These are phyloP conservation scores for Notolepis coatsorum DNA, from an alignment of 2,797 vertebrate species.

Conservation along the genomic window DNA sequence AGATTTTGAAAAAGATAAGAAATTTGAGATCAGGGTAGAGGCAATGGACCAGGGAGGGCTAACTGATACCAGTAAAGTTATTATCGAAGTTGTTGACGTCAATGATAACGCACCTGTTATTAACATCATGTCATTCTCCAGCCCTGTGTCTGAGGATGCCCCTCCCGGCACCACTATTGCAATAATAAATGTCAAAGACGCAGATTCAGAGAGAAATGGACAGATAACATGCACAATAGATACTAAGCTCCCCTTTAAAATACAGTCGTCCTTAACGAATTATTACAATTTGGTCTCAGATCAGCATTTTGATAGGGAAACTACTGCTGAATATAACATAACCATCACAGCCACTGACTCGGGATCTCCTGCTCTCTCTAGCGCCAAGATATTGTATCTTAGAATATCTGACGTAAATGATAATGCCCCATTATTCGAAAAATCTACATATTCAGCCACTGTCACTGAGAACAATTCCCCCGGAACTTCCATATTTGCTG, in stretches of 20 bases:
- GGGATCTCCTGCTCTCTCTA: conserved; percentile 67
- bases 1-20: conserved; percentile 33
- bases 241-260: conserved; percentile 55
- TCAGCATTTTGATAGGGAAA: conserved; percentile 68
- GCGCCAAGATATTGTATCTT: conserved; percentile 59
- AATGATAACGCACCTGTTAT: too few relatives aligned
- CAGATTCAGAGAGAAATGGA: too few relatives aligned
- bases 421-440: conserved; percentile 66
- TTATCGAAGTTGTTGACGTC: too few relatives aligned
- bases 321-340: conserved; percentile 70
- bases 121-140: conserved; percentile 36
- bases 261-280: conserved; percentile 65
- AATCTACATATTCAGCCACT: conserved; percentile 56
- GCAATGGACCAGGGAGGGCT: conserved; percentile 35
- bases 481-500: conserved; percentile 63
- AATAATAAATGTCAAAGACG: too few relatives aligned
- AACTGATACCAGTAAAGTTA: conserved; percentile 24
- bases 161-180: too few relatives aligned
- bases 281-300: conserved; percentile 69
- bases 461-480: conserved; percentile 72
- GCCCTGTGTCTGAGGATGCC: too few relatives aligned
- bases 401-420: conserved; percentile 73
- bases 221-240: too few relatives aligned
- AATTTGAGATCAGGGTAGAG: conserved; percentile 32
- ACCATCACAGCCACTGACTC: conserved; percentile 70